Conservation (phyloP, 1,140 invertebrate species). For the Drosophila tristis region DNA sequence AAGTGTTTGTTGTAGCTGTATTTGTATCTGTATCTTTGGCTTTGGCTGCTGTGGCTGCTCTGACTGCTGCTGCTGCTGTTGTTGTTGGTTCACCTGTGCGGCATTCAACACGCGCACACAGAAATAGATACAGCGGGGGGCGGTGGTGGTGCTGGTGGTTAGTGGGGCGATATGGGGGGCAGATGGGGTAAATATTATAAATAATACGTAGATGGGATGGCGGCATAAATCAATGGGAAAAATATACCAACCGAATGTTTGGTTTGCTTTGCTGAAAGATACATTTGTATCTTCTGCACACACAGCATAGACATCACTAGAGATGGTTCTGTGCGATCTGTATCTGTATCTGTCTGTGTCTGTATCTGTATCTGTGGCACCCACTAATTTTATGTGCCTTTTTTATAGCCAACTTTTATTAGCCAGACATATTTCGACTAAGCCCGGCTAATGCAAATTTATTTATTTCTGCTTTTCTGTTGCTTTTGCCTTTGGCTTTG, state of each 20-base stretch:
- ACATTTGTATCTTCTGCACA: conserved; percentile 57
- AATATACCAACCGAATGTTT: conserved; percentile 31
- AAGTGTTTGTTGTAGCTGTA: conserved; percentile 36
- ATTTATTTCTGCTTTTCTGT: conserved; percentile 62
- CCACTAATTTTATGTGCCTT: conserved; percentile 78
- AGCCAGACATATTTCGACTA: conserved; percentile 78
- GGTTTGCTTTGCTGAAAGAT: conserved; percentile 37
- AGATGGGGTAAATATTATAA: conserved; percentile 56
- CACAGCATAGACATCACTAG: conserved; percentile 1
- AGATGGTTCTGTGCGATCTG: not conserved
- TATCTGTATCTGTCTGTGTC: not conserved
- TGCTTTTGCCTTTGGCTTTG: conserved; percentile 17
- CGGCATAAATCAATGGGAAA: conserved; percentile 70
- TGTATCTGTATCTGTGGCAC: conserved; percentile 24
- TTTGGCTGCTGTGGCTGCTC: conserved; percentile 1
- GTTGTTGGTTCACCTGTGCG: conserved; percentile 64
- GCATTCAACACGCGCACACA: conserved; percentile 56
- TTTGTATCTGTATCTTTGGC: too few relatives aligned
- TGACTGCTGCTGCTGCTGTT: conserved; percentile 17
- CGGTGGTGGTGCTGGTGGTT: too few relatives aligned
- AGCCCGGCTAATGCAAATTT: conserved; percentile 80
- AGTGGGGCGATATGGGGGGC: conserved; percentile 5
- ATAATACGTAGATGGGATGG: conserved; percentile 56
- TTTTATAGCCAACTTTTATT: conserved; percentile 80
- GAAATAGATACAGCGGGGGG: conserved; percentile 25